A percentile compares a stretch with the other conserved stretches of the same genome.
Conservation (phyloP, 1,140 invertebrate species). For the Sarcophaga peregrina region DNA sequence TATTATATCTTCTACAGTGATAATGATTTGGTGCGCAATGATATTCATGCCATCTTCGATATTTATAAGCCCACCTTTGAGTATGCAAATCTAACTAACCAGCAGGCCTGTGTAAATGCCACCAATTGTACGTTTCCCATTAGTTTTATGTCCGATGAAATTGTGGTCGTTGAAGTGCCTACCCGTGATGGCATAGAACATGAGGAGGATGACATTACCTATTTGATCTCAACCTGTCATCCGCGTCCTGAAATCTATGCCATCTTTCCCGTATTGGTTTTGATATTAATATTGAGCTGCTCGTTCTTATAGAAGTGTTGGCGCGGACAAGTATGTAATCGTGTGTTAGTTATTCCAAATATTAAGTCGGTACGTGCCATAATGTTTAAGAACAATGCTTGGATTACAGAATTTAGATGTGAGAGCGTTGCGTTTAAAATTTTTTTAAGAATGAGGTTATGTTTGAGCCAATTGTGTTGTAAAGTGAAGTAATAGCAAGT, state of each 20-base stretch:
- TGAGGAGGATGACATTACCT: conserved; percentile 76
- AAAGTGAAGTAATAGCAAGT: no score
- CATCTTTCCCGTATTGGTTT: conserved; percentile 79
- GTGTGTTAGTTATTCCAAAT: no score
- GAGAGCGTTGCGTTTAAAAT: no score
- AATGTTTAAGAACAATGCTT: no score
- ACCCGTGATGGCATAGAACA: conserved; percentile 81
- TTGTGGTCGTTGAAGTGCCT: conserved; percentile 83
- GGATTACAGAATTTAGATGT: no score
- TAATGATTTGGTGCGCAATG: conserved; percentile 81
- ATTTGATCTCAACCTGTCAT: conserved; percentile 79
- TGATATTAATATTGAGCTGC: conserved; percentile 80
- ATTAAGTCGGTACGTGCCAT: no score
- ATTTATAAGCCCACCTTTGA: conserved; percentile 85
- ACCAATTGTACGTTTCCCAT: conserved; percentile 80
- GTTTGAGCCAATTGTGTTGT: no score
- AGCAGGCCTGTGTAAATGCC: conserved; percentile 77
- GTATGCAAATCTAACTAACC: conserved; percentile 77
- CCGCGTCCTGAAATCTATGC: conserved; percentile 81
- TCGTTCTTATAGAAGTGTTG: conserved; percentile 72
- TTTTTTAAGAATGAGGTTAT: no score
- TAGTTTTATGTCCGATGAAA: conserved; percentile 76
- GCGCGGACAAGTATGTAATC: neutral
- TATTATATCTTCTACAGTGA: conserved; percentile 90
- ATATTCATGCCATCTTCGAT: conserved; percentile 84